These are phyloP conservation scores for Propithecus deckenii DNA, from an alignment of 2,797 vertebrate genomes.

Conservation along the genomic window DNA sequence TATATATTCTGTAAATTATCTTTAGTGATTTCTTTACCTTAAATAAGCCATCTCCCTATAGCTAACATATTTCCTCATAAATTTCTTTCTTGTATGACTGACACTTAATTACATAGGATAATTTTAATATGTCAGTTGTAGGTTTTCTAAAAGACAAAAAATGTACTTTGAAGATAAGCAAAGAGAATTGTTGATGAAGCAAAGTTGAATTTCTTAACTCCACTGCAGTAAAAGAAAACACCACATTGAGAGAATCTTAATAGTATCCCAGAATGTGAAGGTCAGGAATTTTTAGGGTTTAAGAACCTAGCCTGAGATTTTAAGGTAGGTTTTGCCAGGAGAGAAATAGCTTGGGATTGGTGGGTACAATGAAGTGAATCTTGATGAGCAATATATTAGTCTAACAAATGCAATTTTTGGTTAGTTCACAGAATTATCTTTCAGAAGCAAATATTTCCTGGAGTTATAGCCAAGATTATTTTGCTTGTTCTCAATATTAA, in stretches of 20 bases:
- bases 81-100: not conserved
- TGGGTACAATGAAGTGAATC: not conserved
- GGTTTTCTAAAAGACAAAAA: not conserved
- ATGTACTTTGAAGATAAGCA: not conserved
- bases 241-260: not conserved
- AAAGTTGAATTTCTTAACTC: not conserved
- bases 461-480: not conserved
- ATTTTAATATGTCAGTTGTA: not conserved
- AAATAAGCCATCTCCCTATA: not conserved
- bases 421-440: not conserved
- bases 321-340: not conserved
- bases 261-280: not conserved
- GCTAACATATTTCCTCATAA: not conserved
- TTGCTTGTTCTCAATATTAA: not conserved
- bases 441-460: not conserved
- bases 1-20: not conserved
- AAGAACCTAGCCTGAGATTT: not conserved
- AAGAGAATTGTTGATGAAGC: not conserved
- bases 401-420: not conserved
- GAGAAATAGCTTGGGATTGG: not conserved
- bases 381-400: not conserved
- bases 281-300: not conserved
- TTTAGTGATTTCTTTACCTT: not conserved
- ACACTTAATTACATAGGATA: not conserved
- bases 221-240: not conserved